Base-by-base conservation (phyloP, 1,140 invertebrate genomes). In the Grapholita molesta region DNA sequence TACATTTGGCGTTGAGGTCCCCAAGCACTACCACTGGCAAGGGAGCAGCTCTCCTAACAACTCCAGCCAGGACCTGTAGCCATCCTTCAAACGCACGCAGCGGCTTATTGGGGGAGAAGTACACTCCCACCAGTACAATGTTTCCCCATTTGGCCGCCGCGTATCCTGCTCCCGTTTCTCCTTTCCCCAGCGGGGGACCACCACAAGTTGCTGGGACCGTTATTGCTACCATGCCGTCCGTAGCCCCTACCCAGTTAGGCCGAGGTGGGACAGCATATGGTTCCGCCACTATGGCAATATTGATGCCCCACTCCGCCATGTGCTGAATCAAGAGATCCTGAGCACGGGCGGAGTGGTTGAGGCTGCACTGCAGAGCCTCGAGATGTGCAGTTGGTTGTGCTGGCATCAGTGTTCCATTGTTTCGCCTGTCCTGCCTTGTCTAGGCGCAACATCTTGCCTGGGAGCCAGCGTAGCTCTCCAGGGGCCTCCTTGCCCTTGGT, bases 281-380 rank as follows among this genome's bases (percentile, higher is more conserved):
- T n/a, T n/a, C n/a, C n/a, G n/a, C n/a, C n/a, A n/a, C n/a, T n/a
- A n/a, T n/a, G n/a, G n/a, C n/a, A n/a, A n/a, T n/a, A n/a, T n/a
- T n/a, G n/a, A n/a, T n/a, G n/a, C n/a, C n/a, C 64, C 70, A 67
- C 68, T 74, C 53, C 28, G 66, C 73, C 53, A 71, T n/a, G 15
- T 30, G 9, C 32, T 77, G 76, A 8, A 70, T 9, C 4, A 75
- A 23, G 0, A 78, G 68, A 18, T 78, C 73, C 18, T 78, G 76
- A 0, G 76, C 73, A 8, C 61, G 28, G 9, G 73, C 64, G 38
- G 48, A 72, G 69, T 78, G 71, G 64, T 74, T 74, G 21, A 70
- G 9, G 33, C 72, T 70, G 4, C 32, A 21, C 38, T 72, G 74
- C 2, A 73, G 25, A 18, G 18, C 18, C 12, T 48, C 42, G 4